Evolutionary conservation across 1,140 invertebrate species (phyloP).

Genomic region (Laupala kohalensis): DNA sequence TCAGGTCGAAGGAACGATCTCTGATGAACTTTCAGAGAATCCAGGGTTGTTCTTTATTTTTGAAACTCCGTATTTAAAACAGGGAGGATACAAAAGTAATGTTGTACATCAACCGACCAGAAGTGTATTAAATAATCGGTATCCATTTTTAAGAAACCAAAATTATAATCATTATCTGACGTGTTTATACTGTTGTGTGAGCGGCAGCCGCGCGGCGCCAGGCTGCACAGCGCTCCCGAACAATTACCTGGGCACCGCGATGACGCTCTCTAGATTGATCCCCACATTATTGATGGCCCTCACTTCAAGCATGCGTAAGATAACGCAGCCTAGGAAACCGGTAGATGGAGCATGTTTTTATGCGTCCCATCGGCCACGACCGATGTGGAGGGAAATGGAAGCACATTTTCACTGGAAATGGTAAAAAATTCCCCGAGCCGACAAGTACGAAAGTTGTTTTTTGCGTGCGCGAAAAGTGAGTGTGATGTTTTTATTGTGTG

Average conservation of each 20-base stretch:
- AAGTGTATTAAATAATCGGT: background rate
- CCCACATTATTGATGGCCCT: background rate
- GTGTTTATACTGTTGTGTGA: background rate
- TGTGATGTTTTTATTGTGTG: too few relatives aligned
- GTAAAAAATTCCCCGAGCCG: too few relatives aligned
- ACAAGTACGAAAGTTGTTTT: too few relatives aligned
- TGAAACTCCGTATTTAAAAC: background rate
- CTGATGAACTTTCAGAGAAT: background rate
- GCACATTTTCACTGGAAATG: background rate
- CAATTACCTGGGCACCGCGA: background rate
- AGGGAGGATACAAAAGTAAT: background rate
- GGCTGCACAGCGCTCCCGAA: background rate
- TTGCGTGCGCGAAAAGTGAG: too few relatives aligned
- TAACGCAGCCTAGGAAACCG: background rate
- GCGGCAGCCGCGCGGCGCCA: background rate
- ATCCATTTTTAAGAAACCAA: background rate
- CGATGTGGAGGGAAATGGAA: background rate
- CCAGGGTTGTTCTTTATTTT: background rate
- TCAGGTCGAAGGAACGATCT: background rate
- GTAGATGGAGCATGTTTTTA: background rate
- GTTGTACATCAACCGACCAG: background rate
- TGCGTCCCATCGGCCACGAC: background rate
- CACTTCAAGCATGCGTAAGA: background rate
- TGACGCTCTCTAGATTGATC: background rate
- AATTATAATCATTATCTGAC: background rate